Evolutionary conservation across 1,140 invertebrate species (phyloP), one percentile per base, ranked within the genome.

Genomic region (Trichonephila clavata): DNA sequence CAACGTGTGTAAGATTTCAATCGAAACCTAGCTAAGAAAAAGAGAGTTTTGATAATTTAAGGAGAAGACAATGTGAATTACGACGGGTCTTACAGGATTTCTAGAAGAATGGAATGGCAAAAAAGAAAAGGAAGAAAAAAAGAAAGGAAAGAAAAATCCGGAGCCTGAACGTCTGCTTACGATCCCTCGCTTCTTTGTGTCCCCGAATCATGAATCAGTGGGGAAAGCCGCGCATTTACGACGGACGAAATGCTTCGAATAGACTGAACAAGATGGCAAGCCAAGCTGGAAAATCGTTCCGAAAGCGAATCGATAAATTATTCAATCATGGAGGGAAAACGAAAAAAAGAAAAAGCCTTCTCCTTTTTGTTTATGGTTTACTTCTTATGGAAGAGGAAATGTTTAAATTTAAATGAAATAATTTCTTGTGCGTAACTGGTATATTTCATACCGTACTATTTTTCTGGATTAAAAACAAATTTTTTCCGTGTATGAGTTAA

Each of bases 261-360:
- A 24, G n/a, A 24, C 65, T 68, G 21, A 68, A 68, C 65, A 68
- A 68, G 65, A 68, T 68, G 65, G n/a, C 21, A 24, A n/a, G 10
- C n/a, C 8, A 68, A 24, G n/a, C 21, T n/a, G n/a, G 10, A 24
- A 13, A 68, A 24, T 68, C 65, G 65, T 24, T 68, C 65, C n/a
- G 13, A 68, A 68, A 68, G 65, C n/a, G 24, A 68, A 68, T 68
- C 65, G 65, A 68, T 68, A 68, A 68, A 68, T 68, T 68, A 68
- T 24, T n/a, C 65, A 68, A 24, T 24, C n/a, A 14, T n/a, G 65
- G n/a, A n/a, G 65, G n/a, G 10, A 24, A 68, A 68, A 68, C 50
- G 5, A 7, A 13, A 50, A 50, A 50, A 43, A 43, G 7, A 50
- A 50, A 50, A 10, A 1, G 1, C 0, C 10, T 50, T 7, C 10